Evolutionary conservation across 35 echinoderm and acorn worm species (phyloP), one percentile per base, ranked within the genome.

Genomic region (Anneissia japonica): DNA sequence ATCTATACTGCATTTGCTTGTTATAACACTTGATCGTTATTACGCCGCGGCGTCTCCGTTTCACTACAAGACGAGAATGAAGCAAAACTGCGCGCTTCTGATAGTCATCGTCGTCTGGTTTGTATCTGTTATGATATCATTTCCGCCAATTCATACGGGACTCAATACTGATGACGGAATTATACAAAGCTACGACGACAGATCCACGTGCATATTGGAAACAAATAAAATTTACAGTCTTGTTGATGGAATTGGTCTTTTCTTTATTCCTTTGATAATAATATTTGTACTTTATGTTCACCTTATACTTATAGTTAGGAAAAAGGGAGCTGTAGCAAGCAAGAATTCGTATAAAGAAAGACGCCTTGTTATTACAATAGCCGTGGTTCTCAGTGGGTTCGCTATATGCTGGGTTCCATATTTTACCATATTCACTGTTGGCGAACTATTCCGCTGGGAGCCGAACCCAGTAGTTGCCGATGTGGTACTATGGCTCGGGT

Each of bases 351-450:
- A 93, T 17, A 91, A 97, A 38, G 94, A 97, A 79, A 88, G 93
- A 76, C 89, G 89, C 36, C 91, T 91, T 13, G 85, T 89, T 17
- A 97, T 93, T 75, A 93, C 93, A 77, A 93, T 97, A 36, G 94
- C 94, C 41, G 82, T 97, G 4, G 88, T 97, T 4, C 86, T 97
- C 56, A 91, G 94, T 0, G 90, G 87, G 72, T 97, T 97, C 35
- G 86, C 93, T 30, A 86, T 97, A 14, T 97, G 94, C 81, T 97
- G 94, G 94, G 94, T 97, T 9, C 94, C 94, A 26, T 97, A 97
- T 86, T 97, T 97, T 81, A 86, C 91, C 0, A 64, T 90, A 45
- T 97, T 97, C 77, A 97, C 94, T 0, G 93, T 97, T 80, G 39
- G 73, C 79, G 30, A 33, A 64, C 34, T 89, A 3, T 81, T 43